Evolutionary conservation across 2,797 vertebrate genomes (phyloP).

Genomic region (Helostoma temminkii): DNA sequence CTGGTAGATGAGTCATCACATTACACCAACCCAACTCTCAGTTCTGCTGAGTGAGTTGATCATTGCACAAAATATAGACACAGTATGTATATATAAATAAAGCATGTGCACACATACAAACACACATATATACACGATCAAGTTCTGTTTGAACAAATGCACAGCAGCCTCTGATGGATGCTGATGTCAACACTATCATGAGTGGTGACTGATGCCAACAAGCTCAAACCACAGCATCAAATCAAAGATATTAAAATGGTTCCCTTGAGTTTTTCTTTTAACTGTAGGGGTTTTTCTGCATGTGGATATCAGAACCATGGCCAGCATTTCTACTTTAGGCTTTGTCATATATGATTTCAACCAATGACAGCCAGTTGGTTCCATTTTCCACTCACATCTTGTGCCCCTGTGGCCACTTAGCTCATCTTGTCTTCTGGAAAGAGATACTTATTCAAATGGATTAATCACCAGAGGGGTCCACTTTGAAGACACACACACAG

Average conservation of each 20-base stretch:
- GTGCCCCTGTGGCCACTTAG: slow-evolving; percentile 70
- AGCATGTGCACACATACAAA: slow-evolving; percentile 16
- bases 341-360: slow-evolving; percentile 43
- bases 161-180: slow-evolving; percentile 1
- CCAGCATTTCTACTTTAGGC: slow-evolving; percentile 28
- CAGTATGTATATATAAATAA: slow-evolving; percentile 13
- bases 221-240: slow-evolving; percentile 45
- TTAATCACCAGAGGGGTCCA: slow-evolving; percentile 69
- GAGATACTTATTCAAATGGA: slow-evolving; percentile 69
- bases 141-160: slow-evolving; percentile 18
- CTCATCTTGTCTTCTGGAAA: slow-evolving; percentile 71
- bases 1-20: slow-evolving; percentile 56
- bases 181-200: slow-evolving; percentile 30
- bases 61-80: slow-evolving; percentile 23
- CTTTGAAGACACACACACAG: slow-evolving; percentile 63
- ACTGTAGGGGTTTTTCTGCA: slow-evolving; percentile 18
- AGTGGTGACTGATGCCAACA: slow-evolving; percentile 51
- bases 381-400: slow-evolving; percentile 60
- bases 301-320: slow-evolving; percentile 4
- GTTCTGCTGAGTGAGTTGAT: slow-evolving; percentile 49
- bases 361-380: slow-evolving; percentile 44
- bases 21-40: slow-evolving; percentile 24
- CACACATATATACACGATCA: neutral
- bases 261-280: slow-evolving; percentile 21
- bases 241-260: slow-evolving; percentile 46